Conservation (phyloP, 2,888 invertebrate species). For the Julus scanicus region DNA sequence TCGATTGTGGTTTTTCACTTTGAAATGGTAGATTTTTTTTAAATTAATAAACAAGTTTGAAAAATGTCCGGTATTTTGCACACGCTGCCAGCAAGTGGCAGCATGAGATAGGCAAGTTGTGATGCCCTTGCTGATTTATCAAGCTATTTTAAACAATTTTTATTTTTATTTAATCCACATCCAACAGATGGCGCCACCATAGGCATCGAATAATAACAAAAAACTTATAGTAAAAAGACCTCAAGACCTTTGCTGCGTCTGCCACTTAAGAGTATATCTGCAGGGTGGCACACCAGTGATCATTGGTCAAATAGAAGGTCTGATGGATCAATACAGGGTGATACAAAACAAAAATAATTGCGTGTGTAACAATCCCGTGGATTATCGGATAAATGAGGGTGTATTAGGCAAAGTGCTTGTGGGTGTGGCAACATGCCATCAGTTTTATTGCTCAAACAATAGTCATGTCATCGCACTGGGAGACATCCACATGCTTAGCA, state of each 20-base stretch:
- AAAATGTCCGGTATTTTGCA: too few relatives aligned
- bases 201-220: not conserved
- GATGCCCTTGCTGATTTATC: too few relatives aligned
- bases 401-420: slow-evolving; percentile 37
- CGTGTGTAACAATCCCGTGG: not conserved
- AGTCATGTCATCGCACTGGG: not conserved
- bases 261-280: too few relatives aligned
- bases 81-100: too few relatives aligned
- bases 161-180: too few relatives aligned
- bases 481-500: not conserved
- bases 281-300: too few relatives aligned
- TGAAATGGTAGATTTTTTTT: too few relatives aligned
- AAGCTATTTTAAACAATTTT: too few relatives aligned
- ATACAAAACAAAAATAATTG: not conserved
- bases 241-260: too few relatives aligned
- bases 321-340: not conserved
- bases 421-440: slow-evolving; percentile 37
- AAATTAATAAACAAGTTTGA: too few relatives aligned
- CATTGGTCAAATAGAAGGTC: not conserved
- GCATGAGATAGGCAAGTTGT: too few relatives aligned
- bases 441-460: slow-evolving; percentile 17
- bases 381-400: not conserved
- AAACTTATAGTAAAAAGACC: not conserved
- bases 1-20: too few relatives aligned
- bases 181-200: not conserved